Base-by-base conservation (phyloP, 2,888 invertebrate species). In the Miltochrista miniata region DNA sequence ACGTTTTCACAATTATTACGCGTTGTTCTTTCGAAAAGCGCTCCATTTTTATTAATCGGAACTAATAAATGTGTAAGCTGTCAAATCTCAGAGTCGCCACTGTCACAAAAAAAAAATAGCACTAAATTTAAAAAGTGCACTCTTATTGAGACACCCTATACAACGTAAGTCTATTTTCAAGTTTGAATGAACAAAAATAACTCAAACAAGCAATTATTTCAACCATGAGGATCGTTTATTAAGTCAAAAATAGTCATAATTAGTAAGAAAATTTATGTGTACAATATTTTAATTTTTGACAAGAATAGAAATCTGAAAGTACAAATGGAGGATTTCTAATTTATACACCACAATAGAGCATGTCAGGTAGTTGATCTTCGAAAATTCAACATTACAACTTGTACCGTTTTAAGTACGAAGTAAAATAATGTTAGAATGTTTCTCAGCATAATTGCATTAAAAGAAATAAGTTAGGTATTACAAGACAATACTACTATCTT, bases 401-500 rank as follows among this genome's bases (percentile, higher is more conserved):
- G 49, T 57, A 11, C 12, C 35, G 24, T 35, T n/a, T n/a, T 7
- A 51, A 48, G 43, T 48, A 48, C 46, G 59, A 51, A 53, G 52
- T 52, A 45, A 41, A 50, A 58, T 54, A 44, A 49, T 59, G 29
- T 11, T 42, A 44, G 39, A 40, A 54, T 36, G 47, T 44, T 30
- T 11, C n/a, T 51, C 50, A 51, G 48, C 54, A 51, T 24, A 11
- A 14, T 48, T 52, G 53, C 54, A 61, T 24, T 24, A 4, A 24
- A 4, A 41, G 30, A 41, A 18, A 45, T 29, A 8, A 36, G 37
- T 45, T 30, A 10, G 36, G 43, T 40, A 54, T 80, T 64, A 89
- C 56, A 92, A 85, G 14, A 92, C 85, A 81, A 92, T 86, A 64
- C 92, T 92, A 61, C 59, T 86, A 37, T 92, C 91, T 74, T 90